Base-by-base conservation (phyloP, 2,888 invertebrate species). In the Ferrisia virgata region DNA sequence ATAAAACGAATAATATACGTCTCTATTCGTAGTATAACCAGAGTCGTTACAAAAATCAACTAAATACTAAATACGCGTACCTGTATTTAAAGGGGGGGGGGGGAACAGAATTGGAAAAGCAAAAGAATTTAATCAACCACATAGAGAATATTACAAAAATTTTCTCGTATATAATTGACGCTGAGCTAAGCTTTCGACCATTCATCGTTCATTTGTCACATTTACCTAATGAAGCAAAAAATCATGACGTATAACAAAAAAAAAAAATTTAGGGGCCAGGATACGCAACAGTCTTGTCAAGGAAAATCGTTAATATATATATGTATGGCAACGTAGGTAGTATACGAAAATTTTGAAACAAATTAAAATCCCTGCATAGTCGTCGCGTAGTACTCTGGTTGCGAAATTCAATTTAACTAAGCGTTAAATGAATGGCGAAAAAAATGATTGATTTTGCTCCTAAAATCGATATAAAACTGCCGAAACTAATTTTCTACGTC, bases 91-190 rank as follows among this genome's bases (percentile, higher is more conserved):
- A n/a, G n/a, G n/a, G n/a, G n/a, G n/a, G n/a, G n/a, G n/a, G n/a
- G n/a, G n/a, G n/a, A n/a, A n/a, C n/a, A n/a, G n/a, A 36, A 72
- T 72, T 18, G 33, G n/a, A n/a, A n/a, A n/a, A 72, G 33, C 8
- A 31, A 18, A 72, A 72, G n/a, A 33, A 25, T 72, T 64, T 33
- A 72, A 72, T 31, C 72, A n/a, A 25, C 28, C 18, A 28, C n/a
- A n/a, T n/a, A n/a, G n/a, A n/a, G n/a, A n/a, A n/a, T 3, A 25
- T 64, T 28, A 64, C 28, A 64, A 64, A 64, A n/a, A 33, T 25
- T 72, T 33, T n/a, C n/a, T 36, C n/a, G 72, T n/a, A n/a, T 18
- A 72, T 72, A 72, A 64, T 64, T 64, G 58, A 64, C 58, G 58
- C 28, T 13, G 11, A 64, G 25, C 28, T 13, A 22, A 64, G 13